Evolutionary conservation across 2,113 vertebrate genomes (phyloP).

Genomic region (Beaufortia kweichowensis): DNA sequence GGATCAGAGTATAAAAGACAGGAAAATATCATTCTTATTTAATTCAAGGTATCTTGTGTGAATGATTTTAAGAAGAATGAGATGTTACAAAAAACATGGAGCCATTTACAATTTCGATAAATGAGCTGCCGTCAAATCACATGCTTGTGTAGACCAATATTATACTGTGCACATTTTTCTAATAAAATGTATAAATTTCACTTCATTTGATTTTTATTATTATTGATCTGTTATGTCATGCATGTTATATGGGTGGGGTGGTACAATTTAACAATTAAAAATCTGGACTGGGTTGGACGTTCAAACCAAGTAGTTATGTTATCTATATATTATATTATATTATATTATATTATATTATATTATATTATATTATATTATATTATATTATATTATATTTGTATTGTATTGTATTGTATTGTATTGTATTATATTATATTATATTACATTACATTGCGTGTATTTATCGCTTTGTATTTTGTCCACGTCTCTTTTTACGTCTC

Average conservation of each 20-base stretch:
- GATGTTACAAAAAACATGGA: not conserved
- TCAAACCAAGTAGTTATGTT: too few relatives aligned
- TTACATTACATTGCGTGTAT: not conserved
- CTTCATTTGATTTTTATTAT: not conserved
- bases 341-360: too few relatives aligned
- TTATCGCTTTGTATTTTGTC: not conserved
- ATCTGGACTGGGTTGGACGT: too few relatives aligned
- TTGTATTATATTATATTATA: too few relatives aligned
- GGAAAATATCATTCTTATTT: slow-evolving; percentile 24
- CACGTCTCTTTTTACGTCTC: not conserved
- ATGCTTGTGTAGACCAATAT: slow-evolving; percentile 19
- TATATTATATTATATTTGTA: too few relatives aligned
- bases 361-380: too few relatives aligned
- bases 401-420: too few relatives aligned
- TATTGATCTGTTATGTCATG: slow-evolving; percentile 4
- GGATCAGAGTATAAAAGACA: slow-evolving; percentile 35
- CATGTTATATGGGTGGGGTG: too few relatives aligned
- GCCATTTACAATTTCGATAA: not conserved
- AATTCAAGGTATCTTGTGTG: slow-evolving; percentile 16
- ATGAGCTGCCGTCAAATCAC: slow-evolving; percentile 1
- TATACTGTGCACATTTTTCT: slow-evolving; percentile 40
- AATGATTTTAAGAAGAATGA: not conserved
- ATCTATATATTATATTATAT: too few relatives aligned
- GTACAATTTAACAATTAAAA: too few relatives aligned
- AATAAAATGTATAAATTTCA: slow-evolving; percentile 38